Percentiles rank a stretch among this genome's conserved stretches.
These are phyloP conservation scores for Drosophila paulistorum DNA, from an alignment of 1,140 invertebrate species.

Conservation along the genomic window DNA sequence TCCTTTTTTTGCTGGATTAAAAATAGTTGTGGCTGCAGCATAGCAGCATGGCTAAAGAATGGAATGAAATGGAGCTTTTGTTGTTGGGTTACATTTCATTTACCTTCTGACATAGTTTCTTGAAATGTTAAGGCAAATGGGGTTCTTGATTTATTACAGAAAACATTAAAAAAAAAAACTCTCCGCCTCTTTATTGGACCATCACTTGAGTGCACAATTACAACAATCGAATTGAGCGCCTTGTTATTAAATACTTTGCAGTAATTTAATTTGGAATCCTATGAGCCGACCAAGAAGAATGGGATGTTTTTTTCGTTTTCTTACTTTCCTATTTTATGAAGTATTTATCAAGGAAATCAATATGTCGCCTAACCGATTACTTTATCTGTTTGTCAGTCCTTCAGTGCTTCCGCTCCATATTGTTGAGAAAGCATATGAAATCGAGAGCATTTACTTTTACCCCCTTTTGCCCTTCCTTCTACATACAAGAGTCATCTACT, in stretches of 20 bases:
- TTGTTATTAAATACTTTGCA: no score
- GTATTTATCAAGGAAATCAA: constrained; percentile 74
- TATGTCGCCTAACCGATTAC: constrained; percentile 54
- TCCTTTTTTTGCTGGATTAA: constrained; percentile 31
- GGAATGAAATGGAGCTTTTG: not conserved
- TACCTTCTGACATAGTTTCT: constrained; percentile 50
- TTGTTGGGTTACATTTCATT: constrained; percentile 27
- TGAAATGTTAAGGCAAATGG: constrained; percentile 52
- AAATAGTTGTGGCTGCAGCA: constrained; percentile 47
- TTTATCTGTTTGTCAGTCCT: constrained; percentile 17
- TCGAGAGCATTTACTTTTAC: constrained; percentile 57
- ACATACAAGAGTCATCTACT: not conserved
- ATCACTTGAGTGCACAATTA: not conserved
- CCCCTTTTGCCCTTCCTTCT: not conserved
- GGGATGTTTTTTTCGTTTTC: constrained; percentile 10
- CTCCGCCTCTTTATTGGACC: no score
- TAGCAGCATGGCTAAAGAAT: not conserved
- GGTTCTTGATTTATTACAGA: not conserved
- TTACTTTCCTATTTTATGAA: constrained; percentile 49
- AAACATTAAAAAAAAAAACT: no score
- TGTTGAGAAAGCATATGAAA: constrained; percentile 44
- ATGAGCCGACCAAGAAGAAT: constrained; percentile 19
- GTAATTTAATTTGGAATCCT: not conserved
- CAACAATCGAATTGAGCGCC: no score
- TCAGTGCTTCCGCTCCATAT: constrained; percentile 30